Evolutionary conservation across 1,140 invertebrate species (phyloP).

Genomic region (Parapsyche elsis): DNA sequence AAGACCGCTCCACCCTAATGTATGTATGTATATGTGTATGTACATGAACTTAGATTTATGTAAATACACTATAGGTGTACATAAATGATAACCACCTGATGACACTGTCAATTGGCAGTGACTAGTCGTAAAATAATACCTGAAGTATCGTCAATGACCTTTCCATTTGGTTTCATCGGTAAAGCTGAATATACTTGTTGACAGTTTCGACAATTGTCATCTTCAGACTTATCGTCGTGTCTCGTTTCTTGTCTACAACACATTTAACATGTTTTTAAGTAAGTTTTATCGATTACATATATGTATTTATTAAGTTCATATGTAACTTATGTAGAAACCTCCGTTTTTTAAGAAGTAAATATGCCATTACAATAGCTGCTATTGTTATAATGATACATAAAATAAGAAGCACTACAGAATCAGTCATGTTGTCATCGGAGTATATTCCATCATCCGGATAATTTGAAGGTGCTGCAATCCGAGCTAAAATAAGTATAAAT

Average conservation of each 20-base stretch:
- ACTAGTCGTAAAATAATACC: constrained; percentile 24
- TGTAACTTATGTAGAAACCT: constrained; percentile 13
- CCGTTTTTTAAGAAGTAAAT: constrained; percentile 41
- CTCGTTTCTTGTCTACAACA: constrained; percentile 47
- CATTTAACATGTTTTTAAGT: background rate
- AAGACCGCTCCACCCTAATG: too few species aligned
- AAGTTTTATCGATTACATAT: background rate
- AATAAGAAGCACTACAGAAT: constrained; percentile 45
- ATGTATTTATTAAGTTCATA: too few species aligned
- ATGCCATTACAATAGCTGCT: constrained; percentile 39
- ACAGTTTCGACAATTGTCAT: constrained; percentile 52
- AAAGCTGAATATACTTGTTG: constrained; percentile 52
- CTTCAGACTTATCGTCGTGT: constrained; percentile 37
- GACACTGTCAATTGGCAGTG: too few species aligned
- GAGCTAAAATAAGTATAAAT: constrained; percentile 45
- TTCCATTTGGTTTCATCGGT: constrained; percentile 47
- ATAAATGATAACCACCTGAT: too few species aligned
- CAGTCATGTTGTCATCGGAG: constrained; percentile 35
- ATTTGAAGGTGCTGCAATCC: constrained; percentile 51
- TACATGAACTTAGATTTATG: too few species aligned
- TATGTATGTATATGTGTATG: too few species aligned
- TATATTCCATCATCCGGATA: constrained; percentile 45
- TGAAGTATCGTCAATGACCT: constrained; percentile 47
- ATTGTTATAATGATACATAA: constrained; percentile 46
- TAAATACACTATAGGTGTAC: too few species aligned